Evolutionary conservation across 2,888 invertebrate species (phyloP), one percentile per base, ranked within the genome.

Genomic region (Teleogryllus oceanicus): DNA sequence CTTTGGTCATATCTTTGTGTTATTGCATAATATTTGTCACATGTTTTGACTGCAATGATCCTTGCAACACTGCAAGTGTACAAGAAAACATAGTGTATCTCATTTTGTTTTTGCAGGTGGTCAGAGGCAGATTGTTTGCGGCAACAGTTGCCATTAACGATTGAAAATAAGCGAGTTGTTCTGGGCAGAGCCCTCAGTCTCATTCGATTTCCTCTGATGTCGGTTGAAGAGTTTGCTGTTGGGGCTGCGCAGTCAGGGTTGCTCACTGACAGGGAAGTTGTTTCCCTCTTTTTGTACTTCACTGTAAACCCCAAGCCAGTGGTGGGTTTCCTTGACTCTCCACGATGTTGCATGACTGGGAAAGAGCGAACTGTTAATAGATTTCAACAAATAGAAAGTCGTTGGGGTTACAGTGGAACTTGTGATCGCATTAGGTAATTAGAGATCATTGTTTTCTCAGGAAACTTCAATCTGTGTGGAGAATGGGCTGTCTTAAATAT

Each of bases 361-460:
- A 94, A 94, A 84, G 94, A 95, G 85, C 89, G 93, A 84, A 92
- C 92, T 0, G 93, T 93, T 49, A 92, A 91, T 81, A 88, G 92
- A 81, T 95, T 95, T 86, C 91, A 92, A 51, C 92, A 93, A 85
- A 93, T 93, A 0, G 94, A 94, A 85, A 92, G 92, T 49, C 89
- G 94, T 80, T 95, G 95, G 95, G 95, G 95, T 0, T 95, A 95
- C 84, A 94, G 92, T 85, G 95, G 95, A 5, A 94, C 94, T 0
- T 92, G 93, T 78, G 95, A 95, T 86, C 88, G 94, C 83, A 94
- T 95, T 83, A 90, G 91, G 91, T 92, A 84, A 83, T 83, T 82
- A 20, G 21, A 37, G 37, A 37, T 37, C 37, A 37, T 37, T 8
- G 37, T 8, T 37, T 37, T 37, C 37, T 37, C 37, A 37, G 37